Evolutionary conservation across 1,140 invertebrate genomes (phyloP).

Genomic region (Danaus plexippus): DNA sequence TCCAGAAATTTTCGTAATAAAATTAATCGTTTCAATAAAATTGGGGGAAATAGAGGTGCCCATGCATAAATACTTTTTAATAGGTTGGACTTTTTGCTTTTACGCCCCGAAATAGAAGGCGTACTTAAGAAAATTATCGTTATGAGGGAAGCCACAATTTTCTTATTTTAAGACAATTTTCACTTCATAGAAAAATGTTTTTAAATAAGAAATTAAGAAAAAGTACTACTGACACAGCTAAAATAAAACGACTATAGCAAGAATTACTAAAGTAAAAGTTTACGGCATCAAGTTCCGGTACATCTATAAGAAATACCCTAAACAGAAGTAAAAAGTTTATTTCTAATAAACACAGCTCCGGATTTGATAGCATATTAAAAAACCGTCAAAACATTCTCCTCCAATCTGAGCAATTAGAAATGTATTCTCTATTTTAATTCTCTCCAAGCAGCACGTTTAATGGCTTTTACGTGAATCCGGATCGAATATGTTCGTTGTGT

Average conservation of each 20-base stretch:
- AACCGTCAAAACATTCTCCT: slow-evolving; percentile 41
- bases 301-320: slow-evolving; percentile 22
- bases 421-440: slow-evolving; percentile 63
- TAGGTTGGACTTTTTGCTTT: slow-evolving; percentile 55
- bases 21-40: slow-evolving; percentile 71
- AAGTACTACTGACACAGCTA: not conserved
- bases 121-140: too few relatives aligned
- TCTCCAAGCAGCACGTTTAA: slow-evolving; percentile 63
- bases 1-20: slow-evolving; percentile 70
- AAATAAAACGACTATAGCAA: not conserved
- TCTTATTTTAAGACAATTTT: not conserved
- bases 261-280: slow-evolving; percentile 2
- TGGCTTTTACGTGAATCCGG: slow-evolving; percentile 58
- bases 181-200: slow-evolving; percentile 1
- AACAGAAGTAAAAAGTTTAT: slow-evolving; percentile 58
- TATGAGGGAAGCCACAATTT: too few relatives aligned
- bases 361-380: slow-evolving; percentile 49
- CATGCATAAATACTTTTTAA: slow-evolving; percentile 65
- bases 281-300: not conserved
- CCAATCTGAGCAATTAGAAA: slow-evolving; percentile 47
- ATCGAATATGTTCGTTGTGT: slow-evolving; percentile 61
- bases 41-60: slow-evolving; percentile 48
- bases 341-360: slow-evolving; percentile 51
- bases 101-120: too few relatives aligned
- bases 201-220: slow-evolving; percentile 2